Base-by-base conservation (phyloP, 2,113 vertebrate species). In the Hemibagrus wyckioides region DNA sequence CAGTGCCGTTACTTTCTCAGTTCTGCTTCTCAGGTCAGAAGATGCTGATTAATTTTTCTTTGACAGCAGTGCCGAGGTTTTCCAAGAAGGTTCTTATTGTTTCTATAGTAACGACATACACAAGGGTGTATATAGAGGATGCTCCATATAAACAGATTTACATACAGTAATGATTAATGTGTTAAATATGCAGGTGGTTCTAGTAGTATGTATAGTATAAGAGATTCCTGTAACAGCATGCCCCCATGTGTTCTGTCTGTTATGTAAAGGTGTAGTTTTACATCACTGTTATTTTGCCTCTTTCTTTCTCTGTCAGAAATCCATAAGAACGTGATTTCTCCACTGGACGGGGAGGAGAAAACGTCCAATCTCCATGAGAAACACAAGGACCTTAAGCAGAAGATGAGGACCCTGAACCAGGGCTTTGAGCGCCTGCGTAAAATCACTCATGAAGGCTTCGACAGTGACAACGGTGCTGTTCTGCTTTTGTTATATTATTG, bases 371-470 rank as follows among this genome's bases (percentile, higher is more conserved):
- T 98, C 89, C 96, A 95, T 71, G 91, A 93, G 93, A 96, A 96
- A 85, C 98, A 99, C 89, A 89, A 93, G 0, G 97, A 98, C 6
- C 96, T 99, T 52, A 98, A 99, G 92, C 95, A 96, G 54, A 96
- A 94, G 82, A 96, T 98, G 85, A 96, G 95, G 65, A 94, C 95
- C 93, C 96, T 99, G 84, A 96, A 95, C 92, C 97, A 97, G 89
- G 98, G 97, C 48, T 97, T 97, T 3, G 97, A 98, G 82, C 97
- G 97, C 7, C 95, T 99, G 84, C 95, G 96, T 39, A 96, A 94
- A 88, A 93, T 99, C 92, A 98, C 97, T 92, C 97, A 97, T 63
- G 96, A 97, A 91, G 98, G 98, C 87, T 99, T 97, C 67, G 93
- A 93, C 0, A 50, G 93, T 17, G 92, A 94, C 86, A 96, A 96